Base-by-base conservation (phyloP, 2,797 vertebrate genomes). In the Platalea minor region DNA sequence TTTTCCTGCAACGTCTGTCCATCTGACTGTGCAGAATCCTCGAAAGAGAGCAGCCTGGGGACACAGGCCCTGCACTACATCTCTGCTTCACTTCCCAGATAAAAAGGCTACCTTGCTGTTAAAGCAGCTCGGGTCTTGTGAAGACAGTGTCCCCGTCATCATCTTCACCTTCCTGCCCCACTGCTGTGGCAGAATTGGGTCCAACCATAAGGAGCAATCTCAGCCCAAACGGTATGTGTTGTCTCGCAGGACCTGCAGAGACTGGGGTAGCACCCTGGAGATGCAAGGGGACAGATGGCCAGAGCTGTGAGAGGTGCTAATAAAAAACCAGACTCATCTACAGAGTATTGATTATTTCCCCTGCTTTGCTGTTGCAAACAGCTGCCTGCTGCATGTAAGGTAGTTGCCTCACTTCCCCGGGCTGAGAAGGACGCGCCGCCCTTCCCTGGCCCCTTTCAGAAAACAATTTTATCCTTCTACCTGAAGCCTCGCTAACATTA, bases 391-490 rank as follows among this genome's bases (percentile, higher is more conserved):
- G 35, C 9, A 3, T 17, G 72, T 28, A 46, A 65, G 31, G 28
- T 56, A 29, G 37, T 50, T 23, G n/a, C 53, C 48, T 54, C 2
- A 1, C 29, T n/a, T 46, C 41, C 19, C 37, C 0, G 0, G 31
- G 57, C 60, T 28, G 25, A 60, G 35, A 65, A 51, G 39, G 35
- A 72, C 1, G 1, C 0, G 0, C 10, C 5, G 45, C 24, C 18
- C 57, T 85, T 53, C 53, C 23, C 41, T 28, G 60, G 54, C 14
- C 41, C 59, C 37, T 79, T 46, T 21, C 59, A 39, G 23, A 39
- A 21, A 63, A 17, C 9, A 2, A 13, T 35, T 50, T 75, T 35
- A 69, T 65, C 48, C 63, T 88, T 76, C 25, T 53, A 50, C 28
- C 39, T 17, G 10, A 31, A 5, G 10, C 12, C 23, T 77, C 2